Conservation (phyloP, 2,888 invertebrate genomes). For the Agrochola macilenta region DNA sequence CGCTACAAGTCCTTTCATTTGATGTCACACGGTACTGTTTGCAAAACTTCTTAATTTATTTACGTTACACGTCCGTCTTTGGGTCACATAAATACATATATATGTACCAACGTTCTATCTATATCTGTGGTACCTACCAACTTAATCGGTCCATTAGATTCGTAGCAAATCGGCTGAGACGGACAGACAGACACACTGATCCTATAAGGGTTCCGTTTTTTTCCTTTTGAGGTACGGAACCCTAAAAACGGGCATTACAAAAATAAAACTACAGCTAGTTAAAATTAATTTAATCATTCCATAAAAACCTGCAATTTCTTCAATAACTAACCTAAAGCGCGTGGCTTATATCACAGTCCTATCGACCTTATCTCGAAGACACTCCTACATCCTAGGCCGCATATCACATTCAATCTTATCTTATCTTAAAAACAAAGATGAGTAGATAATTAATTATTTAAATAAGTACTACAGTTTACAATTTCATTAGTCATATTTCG, state of each 20-base stretch:
- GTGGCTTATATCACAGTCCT: constrained; percentile 72
- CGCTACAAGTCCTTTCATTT: no score
- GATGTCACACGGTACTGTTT: no score
- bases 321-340: constrained; percentile 64
- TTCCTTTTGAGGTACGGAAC: no score
- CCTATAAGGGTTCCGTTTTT: no score
- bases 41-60: no score
- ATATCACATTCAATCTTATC: constrained; percentile 71
- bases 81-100: no score
- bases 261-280: constrained; percentile 19
- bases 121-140: no score
- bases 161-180: no score
- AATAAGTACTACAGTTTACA: constrained; percentile 18
- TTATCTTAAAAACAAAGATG: constrained; percentile 67
- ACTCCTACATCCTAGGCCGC: constrained; percentile 52
- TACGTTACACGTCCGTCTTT: no score
- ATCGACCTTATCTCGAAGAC: constrained; percentile 59
- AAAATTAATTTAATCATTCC: constrained; percentile 51
- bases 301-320: constrained; percentile 29
- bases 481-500: constrained; percentile 3
- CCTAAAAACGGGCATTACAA: not conserved
- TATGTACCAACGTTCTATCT: no score
- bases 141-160: no score
- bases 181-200: no score
- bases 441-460: constrained; percentile 42